phyloP scores from a whole-genome alignment of 2,113 vertebrate species.

The Dissostichus mawsoni region DNA sequence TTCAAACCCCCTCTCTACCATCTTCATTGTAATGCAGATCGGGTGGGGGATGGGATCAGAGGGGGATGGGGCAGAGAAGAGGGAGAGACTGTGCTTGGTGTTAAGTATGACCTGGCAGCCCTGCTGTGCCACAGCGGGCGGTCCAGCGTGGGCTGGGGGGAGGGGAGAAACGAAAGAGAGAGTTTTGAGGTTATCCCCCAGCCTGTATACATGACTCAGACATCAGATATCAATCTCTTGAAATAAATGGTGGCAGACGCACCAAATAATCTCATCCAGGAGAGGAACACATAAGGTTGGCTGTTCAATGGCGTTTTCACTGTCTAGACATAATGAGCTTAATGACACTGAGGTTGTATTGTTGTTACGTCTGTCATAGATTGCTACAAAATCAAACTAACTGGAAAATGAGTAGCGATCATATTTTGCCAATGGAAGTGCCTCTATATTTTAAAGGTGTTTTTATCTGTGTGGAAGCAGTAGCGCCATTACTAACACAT shows the following conservation, averaged over 20 bases:
- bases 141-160: constrained; percentile 58
- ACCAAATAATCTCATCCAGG: constrained; percentile 44
- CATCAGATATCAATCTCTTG: constrained; percentile 58
- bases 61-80: constrained; percentile 21
- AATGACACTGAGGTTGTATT: constrained; percentile 66
- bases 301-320: constrained; percentile 36
- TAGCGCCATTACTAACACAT: constrained; percentile 6
- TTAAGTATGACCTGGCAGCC: constrained; percentile 72
- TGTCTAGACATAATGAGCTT: constrained; percentile 74
- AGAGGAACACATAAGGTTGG: constrained; percentile 32
- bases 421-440: constrained; percentile 34
- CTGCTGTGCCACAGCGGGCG: constrained; percentile 65
- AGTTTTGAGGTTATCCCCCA: constrained; percentile 30
- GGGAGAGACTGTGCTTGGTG: constrained; percentile 67
- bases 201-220: constrained; percentile 67
- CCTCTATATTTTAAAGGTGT: constrained; percentile 24
- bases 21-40: constrained; percentile 79
- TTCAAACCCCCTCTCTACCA: constrained; percentile 25
- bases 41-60: constrained; percentile 60
- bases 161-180: constrained; percentile 36
- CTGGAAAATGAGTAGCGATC: constrained; percentile 33
- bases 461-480: neutral
- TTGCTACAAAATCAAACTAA: constrained; percentile 48
- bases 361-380: constrained; percentile 32
- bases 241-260: constrained; percentile 42